These are phyloP conservation scores for Amiota communis DNA, from an alignment of 2,888 invertebrate genomes.

Conservation along the genomic window DNA sequence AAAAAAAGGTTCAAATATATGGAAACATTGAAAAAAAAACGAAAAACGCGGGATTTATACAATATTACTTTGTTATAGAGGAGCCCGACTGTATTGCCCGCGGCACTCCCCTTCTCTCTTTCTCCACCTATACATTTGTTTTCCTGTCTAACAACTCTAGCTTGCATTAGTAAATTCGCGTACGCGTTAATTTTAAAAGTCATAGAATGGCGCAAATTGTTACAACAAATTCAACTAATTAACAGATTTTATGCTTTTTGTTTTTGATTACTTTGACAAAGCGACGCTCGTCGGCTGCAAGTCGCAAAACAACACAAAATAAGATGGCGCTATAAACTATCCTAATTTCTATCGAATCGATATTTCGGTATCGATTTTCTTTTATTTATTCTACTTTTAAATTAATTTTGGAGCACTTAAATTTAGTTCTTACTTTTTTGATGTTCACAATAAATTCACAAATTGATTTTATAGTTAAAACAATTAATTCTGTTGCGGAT, in stretches of 20 bases:
- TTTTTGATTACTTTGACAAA: constrained; percentile 30
- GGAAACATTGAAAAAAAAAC: too few relatives aligned
- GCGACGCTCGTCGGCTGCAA: constrained; percentile 59
- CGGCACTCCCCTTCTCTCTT: neutral
- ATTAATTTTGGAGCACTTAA: neutral
- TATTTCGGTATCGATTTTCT: neutral
- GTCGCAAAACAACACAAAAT: constrained; percentile 30
- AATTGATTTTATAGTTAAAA: neutral
- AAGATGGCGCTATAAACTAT: constrained; percentile 43
- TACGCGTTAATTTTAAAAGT: too few relatives aligned
- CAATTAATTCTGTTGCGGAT: neutral
- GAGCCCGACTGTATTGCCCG: constrained; percentile 35
- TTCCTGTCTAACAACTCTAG: too few relatives aligned
- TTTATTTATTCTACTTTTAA: neutral
- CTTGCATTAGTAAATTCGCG: too few relatives aligned
- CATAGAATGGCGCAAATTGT: too few relatives aligned
- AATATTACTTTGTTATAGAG: constrained; percentile 25
- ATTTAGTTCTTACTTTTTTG: too few relatives aligned
- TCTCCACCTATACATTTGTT: too few relatives aligned
- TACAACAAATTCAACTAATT: too few relatives aligned
- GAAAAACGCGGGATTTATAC: too few relatives aligned
- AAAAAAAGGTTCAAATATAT: too few relatives aligned
- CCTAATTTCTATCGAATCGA: constrained; percentile 49
- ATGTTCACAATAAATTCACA: too few relatives aligned
- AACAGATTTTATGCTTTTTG: constrained; percentile 15